Percentiles rank a stretch among this genome's conserved stretches.
Conservation (phyloP, 1,140 invertebrate species). For the Homalodisca vitripennis region DNA sequence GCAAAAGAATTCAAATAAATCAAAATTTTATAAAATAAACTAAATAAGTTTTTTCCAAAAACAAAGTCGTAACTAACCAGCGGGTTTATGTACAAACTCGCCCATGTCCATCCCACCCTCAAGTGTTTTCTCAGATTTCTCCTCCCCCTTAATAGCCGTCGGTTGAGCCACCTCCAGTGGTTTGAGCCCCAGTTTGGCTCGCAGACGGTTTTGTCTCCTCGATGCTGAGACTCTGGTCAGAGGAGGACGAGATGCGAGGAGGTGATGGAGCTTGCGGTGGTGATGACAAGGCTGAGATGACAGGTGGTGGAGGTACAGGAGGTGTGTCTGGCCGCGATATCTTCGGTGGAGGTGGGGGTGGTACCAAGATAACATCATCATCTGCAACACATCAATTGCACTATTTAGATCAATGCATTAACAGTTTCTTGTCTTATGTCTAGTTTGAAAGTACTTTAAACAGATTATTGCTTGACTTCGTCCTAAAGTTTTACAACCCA, state of each 20-base stretch:
- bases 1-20: too few species aligned
- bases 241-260: slow-evolving; percentile 49
- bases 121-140: slow-evolving; percentile 64
- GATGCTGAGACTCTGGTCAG: slow-evolving; percentile 70
- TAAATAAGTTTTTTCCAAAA: neutral
- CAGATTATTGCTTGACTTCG: too few species aligned
- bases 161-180: slow-evolving; percentile 68
- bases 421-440: too few species aligned
- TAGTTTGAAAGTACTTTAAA: too few species aligned
- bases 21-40: too few species aligned
- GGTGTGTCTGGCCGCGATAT: slow-evolving; percentile 38
- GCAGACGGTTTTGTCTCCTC: slow-evolving; percentile 89
- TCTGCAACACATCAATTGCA: slow-evolving; percentile 37
- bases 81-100: slow-evolving; percentile 92
- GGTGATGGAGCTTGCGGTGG: slow-evolving; percentile 41
- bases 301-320: slow-evolving; percentile 50
- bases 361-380: slow-evolving; percentile 42
- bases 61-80: slow-evolving; percentile 49
- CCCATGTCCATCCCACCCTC: slow-evolving; percentile 66
- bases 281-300: slow-evolving; percentile 35
- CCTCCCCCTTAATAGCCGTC: slow-evolving; percentile 52
- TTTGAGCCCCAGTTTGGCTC: slow-evolving; percentile 91
- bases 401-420: too few species aligned
- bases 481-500: too few species aligned
- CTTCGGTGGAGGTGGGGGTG: slow-evolving; percentile 44